Base-by-base conservation (phyloP, 1,140 invertebrate species). In the Drosophila guanche region DNA sequence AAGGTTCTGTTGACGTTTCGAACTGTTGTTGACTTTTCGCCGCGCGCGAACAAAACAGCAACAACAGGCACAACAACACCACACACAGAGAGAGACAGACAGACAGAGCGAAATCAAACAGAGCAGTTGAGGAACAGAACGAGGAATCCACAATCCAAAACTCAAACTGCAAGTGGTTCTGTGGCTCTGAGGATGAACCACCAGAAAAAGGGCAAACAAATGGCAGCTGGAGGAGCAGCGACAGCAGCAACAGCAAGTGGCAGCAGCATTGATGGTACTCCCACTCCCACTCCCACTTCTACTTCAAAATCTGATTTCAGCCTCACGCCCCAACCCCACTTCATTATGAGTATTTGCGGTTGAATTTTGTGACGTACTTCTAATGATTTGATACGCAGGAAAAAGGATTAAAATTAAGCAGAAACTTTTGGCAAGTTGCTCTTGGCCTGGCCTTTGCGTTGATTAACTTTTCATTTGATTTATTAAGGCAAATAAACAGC, bases 341-440 rank as follows among this genome's bases (percentile, higher is more conserved):
- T 90, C 83, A 90, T 90, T 90, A 90, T 90, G 89, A 90, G 80
- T 90, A 90, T 90, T 90, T 90, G 88, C 79, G 88, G 88, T 90
- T 60, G 76, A 88, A 83, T 83, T 85, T 88, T 88, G 79, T 75
- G 33, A 37, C 33, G 33, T 12, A 37, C 42, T 61, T 61, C 62
- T 74, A 65, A 74, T 78, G 74, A 84, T 90, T 90, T 79, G 88
- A 90, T 88, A 77, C 76, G 16, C 16, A 76, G 79, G 22, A 12
- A 73, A 90, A 89, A 89, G 88, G 88, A 90, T 90, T 90, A 90
- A 84, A 90, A 90, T 90, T 88, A 90, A 77, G 83, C 85, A 61
- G 51, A 90, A 90, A 75, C 53, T 72, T 83, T 83, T 50, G 59
- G 71, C 70, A 66, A 74, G 48, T 69, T 20, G 16, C 16, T 63